Evolutionary conservation across 2,797 vertebrate genomes (phyloP).

Genomic region (Nannoperca obscura): DNA sequence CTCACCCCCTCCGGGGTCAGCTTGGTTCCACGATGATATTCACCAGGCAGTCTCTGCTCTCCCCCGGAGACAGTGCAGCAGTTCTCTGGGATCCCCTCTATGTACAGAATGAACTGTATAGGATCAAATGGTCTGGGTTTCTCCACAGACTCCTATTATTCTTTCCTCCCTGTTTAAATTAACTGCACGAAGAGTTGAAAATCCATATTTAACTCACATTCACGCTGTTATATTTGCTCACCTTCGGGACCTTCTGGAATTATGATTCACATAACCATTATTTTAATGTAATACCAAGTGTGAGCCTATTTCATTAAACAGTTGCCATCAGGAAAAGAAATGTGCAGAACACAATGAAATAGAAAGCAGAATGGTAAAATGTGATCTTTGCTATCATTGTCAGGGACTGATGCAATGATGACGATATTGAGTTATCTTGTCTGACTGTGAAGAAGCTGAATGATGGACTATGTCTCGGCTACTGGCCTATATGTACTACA

Average conservation of each 20-base stretch:
- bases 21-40: background rate
- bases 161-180: constrained; percentile 36
- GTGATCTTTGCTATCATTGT: constrained; percentile 39
- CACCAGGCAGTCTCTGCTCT: background rate
- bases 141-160: constrained; percentile 18
- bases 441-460: constrained; percentile 10
- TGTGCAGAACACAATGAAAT: constrained; percentile 37
- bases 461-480: constrained; percentile 13
- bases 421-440: constrained; percentile 8
- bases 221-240: constrained; percentile 31
- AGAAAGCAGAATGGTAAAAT: constrained; percentile 22
- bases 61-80: background rate
- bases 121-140: background rate
- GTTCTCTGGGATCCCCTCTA: constrained; percentile 7
- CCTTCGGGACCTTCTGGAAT: constrained; percentile 22
- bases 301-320: constrained; percentile 49
- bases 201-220: constrained; percentile 45
- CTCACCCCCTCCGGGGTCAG: background rate
- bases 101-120: background rate
- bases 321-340: constrained; percentile 16
- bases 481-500: background rate
- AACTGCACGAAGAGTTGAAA: constrained; percentile 21
- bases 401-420: constrained; percentile 21
- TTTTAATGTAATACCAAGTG: constrained; percentile 44
- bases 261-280: constrained; percentile 45